Base-by-base conservation (phyloP, 2,113 vertebrate species). In the Noturus placidus region DNA sequence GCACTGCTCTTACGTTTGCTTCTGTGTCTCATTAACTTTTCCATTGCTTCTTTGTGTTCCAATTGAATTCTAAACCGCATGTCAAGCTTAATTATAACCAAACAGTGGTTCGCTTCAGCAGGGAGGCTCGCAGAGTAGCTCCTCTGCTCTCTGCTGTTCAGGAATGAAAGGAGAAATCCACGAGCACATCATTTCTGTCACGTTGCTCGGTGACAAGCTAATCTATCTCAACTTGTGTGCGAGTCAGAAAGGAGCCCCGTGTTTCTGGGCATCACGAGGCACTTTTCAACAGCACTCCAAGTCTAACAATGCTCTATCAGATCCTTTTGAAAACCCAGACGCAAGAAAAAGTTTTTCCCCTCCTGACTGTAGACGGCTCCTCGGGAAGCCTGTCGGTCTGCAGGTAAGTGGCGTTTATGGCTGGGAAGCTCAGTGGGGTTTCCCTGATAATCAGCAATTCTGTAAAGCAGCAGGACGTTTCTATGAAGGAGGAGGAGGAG, bases 371-470 rank as follows among this genome's bases (percentile, higher is more conserved):
- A 85, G 86, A 54, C 38, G 84, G 61, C 83, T 85, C 87, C 54
- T 59, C 80, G 81, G 82, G 87, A 87, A 90, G 87, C 89, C 89
- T 88, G 77, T 81, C 88, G 63, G 89, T 90, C 82, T 84, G 46
- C 33, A 61, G 87, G 86, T 88, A 87, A 83, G 79, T 63, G 87
- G n/a, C 88, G 82, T 89, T 89, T 82, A 89, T n/a, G 61, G 85
- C 83, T 42, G 9, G 33, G 87, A 88, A 59, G 84, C 87, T 78
- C 69, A 85, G 87, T 69, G 91, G 91, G 89, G 89, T 82, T 91
- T 92, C 88, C 89, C 88, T 92, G 90, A 92, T 94, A 93, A 93
- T 91, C 89, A 92, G 85, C 77, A 87, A 91, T 93, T 94, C 92
- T 92, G 85, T 87, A 90, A 92, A 93, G 81, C 92, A 92, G 92